phyloP scores from a whole-genome alignment of 2,113 vertebrate genomes.

The Pandion haliaetus region DNA sequence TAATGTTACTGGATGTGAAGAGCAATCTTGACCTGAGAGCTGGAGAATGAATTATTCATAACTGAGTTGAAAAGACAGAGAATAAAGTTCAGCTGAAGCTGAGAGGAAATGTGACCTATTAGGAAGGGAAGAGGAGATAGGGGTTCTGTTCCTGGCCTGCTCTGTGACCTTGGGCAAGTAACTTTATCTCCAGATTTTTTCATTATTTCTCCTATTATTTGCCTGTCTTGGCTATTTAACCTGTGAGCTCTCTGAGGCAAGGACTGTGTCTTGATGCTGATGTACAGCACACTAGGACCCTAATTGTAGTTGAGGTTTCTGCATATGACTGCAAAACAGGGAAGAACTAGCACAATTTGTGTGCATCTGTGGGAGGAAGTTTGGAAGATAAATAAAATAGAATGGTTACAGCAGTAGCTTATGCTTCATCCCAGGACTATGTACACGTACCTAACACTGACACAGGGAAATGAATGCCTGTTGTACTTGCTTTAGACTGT shows the following conservation, averaged over 20 bases:
- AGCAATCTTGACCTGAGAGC: not conserved
- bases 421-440: not conserved
- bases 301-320: not conserved
- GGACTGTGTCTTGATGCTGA: not conserved
- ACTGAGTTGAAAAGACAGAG: not conserved
- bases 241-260: not conserved
- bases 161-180: not conserved
- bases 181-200: not conserved
- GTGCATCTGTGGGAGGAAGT: not conserved
- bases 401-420: not conserved
- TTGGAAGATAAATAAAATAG: not conserved
- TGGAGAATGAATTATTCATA: not conserved
- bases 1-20: not conserved
- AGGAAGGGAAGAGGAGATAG: not conserved
- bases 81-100: not conserved
- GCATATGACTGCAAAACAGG: not conserved
- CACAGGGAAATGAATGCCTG: not conserved
- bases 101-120: not conserved
- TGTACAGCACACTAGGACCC: not conserved
- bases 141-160: not conserved
- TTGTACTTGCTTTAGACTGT: not conserved
- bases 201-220: not conserved
- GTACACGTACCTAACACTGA: fast-evolving
- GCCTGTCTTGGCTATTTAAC: not conserved
- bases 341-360: not conserved